These are phyloP conservation scores for Bufo gargarizans DNA, from an alignment of 2,113 vertebrate species.

Conservation along the genomic window DNA sequence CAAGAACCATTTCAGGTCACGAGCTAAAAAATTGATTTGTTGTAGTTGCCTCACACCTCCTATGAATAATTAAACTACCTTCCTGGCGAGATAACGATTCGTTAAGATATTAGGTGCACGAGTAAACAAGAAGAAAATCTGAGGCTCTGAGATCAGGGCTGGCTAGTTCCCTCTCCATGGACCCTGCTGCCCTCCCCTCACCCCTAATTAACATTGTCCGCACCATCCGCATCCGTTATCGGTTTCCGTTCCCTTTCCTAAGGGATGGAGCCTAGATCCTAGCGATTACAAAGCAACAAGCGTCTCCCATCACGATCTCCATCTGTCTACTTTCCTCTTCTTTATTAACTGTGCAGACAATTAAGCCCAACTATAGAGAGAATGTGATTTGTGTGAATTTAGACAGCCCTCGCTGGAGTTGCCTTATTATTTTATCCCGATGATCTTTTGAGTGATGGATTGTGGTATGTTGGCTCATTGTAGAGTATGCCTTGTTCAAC, in stretches of 20 bases:
- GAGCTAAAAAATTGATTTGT: constrained; percentile 53
- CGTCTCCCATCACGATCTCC: background rate
- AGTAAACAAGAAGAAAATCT: constrained; percentile 22
- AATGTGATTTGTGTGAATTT: constrained; percentile 17
- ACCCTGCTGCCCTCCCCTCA: background rate
- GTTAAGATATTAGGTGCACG: constrained; percentile 33
- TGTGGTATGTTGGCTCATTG: background rate
- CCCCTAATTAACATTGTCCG: background rate
- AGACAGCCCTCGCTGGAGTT: background rate
- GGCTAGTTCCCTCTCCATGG: background rate
- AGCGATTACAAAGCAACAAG: constrained; percentile 14
- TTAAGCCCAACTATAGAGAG: constrained; percentile 42
- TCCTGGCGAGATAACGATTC: constrained; percentile 36
- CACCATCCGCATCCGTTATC: background rate
- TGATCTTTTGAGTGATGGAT: constrained; percentile 33
- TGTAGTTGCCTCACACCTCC: constrained; percentile 23
- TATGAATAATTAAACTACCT: constrained; percentile 44
- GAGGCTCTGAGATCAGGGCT: background rate
- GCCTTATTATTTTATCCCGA: constrained; percentile 35
- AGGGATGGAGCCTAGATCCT: background rate
- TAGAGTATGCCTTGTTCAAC: background rate
- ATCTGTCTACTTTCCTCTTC: background rate
- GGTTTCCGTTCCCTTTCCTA: background rate
- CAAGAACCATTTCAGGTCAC: constrained; percentile 45
- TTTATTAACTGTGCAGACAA: constrained; percentile 45